Evolutionary conservation across 2,888 invertebrate species (phyloP).

Genomic region (Furcula furcula): DNA sequence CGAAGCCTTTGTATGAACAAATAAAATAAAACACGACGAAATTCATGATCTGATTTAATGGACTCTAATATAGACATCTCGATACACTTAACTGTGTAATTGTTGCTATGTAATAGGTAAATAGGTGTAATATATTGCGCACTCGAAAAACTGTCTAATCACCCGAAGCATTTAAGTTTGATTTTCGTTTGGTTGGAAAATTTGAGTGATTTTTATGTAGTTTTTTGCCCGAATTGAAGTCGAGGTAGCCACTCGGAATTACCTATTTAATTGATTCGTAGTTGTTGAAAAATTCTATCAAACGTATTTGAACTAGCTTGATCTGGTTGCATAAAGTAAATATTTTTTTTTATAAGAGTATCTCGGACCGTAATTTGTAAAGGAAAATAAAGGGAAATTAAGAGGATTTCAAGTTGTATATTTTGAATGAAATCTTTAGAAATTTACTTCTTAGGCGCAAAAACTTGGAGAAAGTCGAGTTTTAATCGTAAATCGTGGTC

Average conservation of each 20-base stretch:
- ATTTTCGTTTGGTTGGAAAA: neutral
- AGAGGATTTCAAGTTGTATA: no score
- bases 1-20: slow-evolving; percentile 46
- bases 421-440: no score
- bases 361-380: no score
- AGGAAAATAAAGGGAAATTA: no score
- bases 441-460: no score
- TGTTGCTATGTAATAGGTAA: neutral
- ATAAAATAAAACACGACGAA: slow-evolving; percentile 40
- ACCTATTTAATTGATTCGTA: slow-evolving; percentile 1
- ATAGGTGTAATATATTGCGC: neutral
- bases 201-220: neutral
- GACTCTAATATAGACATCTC: slow-evolving; percentile 48
- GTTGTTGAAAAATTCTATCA: neutral
- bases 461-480: no score
- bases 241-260: neutral
- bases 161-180: neutral
- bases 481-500: no score
- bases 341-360: no score
- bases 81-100: slow-evolving; percentile 22
- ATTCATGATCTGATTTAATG: slow-evolving; percentile 58
- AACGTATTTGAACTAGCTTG: neutral
- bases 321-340: neutral
- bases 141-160: neutral
- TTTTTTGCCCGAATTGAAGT: neutral